Conservation (phyloP, 2,888 invertebrate species). For the Zele albiditarsus region DNA sequence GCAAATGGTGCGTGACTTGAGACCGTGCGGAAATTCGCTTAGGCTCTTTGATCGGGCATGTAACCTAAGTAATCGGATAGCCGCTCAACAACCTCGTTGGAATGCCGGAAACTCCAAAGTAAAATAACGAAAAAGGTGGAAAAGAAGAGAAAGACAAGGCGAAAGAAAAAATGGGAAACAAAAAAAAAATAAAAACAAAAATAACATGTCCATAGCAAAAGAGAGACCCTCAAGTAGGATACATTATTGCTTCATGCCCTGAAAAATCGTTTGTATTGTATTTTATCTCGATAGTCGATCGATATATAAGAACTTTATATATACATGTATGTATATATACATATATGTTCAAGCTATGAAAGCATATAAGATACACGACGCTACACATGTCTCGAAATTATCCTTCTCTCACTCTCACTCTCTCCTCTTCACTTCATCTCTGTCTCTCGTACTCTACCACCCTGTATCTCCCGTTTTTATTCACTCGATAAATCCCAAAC, state of each 20-base stretch:
- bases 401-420: not conserved
- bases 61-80: slow-evolving; percentile 43
- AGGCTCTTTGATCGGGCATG: slow-evolving; percentile 32
- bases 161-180: slow-evolving; percentile 5
- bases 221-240: slow-evolving; percentile 47
- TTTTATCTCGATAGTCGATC: slow-evolving; percentile 37
- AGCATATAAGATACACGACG: slow-evolving; percentile 18
- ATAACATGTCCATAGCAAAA: not conserved
- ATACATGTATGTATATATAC: slow-evolving; percentile 12
- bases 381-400: slow-evolving; percentile 1
- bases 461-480: not conserved
- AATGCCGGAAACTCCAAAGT: slow-evolving; percentile 49
- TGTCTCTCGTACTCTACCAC: not conserved
- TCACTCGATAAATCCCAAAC: slow-evolving; percentile 15
- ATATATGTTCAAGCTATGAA: slow-evolving; percentile 6
- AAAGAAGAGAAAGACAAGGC: slow-evolving; percentile 14
- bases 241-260: slow-evolving; percentile 48
- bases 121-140: slow-evolving; percentile 28
- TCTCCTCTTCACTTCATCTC: not conserved
- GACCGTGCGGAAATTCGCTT: slow-evolving; percentile 34
- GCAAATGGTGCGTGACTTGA: slow-evolving; percentile 23
- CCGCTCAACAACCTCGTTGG: slow-evolving; percentile 31
- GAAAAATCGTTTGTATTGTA: slow-evolving; percentile 28
- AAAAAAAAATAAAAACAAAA: slow-evolving; percentile 27
- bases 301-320: slow-evolving; percentile 36